Conservation (phyloP, 1,140 invertebrate species). For the Pemphigus obesinymphae region DNA sequence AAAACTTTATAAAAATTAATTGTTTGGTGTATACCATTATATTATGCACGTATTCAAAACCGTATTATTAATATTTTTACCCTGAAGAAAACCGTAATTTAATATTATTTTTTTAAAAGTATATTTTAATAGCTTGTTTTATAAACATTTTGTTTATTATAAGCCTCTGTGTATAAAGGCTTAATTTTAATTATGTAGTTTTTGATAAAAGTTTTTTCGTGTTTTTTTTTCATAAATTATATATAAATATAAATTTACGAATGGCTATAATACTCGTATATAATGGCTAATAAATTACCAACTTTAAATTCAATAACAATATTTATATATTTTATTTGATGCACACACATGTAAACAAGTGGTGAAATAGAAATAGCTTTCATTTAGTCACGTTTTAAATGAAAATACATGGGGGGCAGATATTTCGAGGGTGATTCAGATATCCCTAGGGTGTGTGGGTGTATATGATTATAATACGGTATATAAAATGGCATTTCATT, state of each 20-base stretch:
- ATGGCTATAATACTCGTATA: not conserved
- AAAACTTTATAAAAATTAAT: too few relatives aligned
- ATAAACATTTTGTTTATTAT: too few relatives aligned
- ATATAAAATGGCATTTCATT: conserved; percentile 29
- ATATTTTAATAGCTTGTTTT: not conserved
- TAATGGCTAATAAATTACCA: not conserved
- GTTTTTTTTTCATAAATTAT: not conserved
- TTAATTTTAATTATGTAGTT: too few relatives aligned
- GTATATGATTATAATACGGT: not conserved
- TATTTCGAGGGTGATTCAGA: not conserved
- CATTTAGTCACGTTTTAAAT: not conserved
- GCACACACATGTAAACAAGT: not conserved
- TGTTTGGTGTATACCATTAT: too few relatives aligned
- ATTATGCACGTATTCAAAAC: too few relatives aligned
- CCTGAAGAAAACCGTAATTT: not conserved
- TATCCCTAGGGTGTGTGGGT: not conserved
- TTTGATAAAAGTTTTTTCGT: not conserved
- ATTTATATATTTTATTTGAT: not conserved
- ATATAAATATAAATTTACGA: not conserved
- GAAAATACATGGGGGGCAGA: not conserved
- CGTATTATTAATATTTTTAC: not conserved
- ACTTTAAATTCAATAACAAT: not conserved
- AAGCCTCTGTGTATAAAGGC: too few relatives aligned
- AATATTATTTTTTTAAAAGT: not conserved
- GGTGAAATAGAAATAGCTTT: not conserved